Evolutionary conservation across 2,888 invertebrate species (phyloP), one percentile per base, ranked within the genome.

Genomic region (Caenorhabditis wallacei): DNA sequence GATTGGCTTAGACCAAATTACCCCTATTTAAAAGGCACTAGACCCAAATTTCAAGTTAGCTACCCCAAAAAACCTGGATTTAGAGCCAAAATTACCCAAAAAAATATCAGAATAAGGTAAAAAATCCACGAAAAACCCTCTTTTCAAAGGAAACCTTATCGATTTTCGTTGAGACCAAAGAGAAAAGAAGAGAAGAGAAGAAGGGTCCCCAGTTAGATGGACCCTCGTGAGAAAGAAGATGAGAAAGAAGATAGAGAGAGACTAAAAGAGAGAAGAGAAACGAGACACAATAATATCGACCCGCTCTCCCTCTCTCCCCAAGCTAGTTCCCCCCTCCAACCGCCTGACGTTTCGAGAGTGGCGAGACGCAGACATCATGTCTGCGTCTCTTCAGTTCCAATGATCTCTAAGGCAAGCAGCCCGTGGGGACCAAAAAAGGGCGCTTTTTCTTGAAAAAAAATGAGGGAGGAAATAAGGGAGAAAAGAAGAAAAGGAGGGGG

Each of bases 321-420:
- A 30, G 30, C 30, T 30, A 30, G 30, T 30, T 30, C 48, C 0
- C 48, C 2, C 11, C 18, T 18, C 48, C 40, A 40, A 59, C 59
- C 59, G 59, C 59, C 59, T 59, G 59, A 59, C 59, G 59, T 35
- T 35, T 8, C 22, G 53, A 53, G 53, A 24, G 53, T 13, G 53
- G 24, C 40, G 59, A 24, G 59, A 59, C 40, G 37, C 59, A 59
- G 59, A 40, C 18, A 59, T 18, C 11, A n/a, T 59, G 10, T 46
- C 43, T 61, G n/a, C 24, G 16, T 26, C 46, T 61, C 24, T 24
- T 13, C n/a, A n/a, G n/a, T n/a, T 16, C 40, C 40, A 13, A 8
- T 3, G 30, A 30, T 8, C 30, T 30, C 3, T 5, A 30, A 30
- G 30, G 30, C 4, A 30, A 30, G 30, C 30, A 30, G 30, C 4